Evolutionary conservation across 2,888 invertebrate species (phyloP).

Genomic region (Lepidonotus clava): DNA sequence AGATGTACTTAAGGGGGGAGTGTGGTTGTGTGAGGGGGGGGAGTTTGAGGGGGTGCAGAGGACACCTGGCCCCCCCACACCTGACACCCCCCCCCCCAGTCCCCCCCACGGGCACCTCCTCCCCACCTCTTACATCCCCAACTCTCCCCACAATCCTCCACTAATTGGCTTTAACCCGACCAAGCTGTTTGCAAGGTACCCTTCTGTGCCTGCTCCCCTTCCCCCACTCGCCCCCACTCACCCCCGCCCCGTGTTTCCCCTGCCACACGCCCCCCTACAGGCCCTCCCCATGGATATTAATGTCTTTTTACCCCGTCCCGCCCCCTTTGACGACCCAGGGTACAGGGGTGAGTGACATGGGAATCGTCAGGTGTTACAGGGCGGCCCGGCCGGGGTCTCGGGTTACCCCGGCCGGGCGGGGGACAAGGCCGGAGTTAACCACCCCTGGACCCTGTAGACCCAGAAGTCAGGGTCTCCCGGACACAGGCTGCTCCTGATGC

Average conservation of each 20-base stretch:
- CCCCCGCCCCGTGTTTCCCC: background rate
- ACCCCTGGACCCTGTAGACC: background rate
- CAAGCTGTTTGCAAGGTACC: background rate
- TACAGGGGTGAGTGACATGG: background rate
- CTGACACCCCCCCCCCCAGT: too few species aligned
- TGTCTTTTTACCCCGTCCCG: conserved; percentile 39
- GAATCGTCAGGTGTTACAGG: conserved; percentile 40
- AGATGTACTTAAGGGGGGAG: too few species aligned
- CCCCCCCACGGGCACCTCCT: too few species aligned
- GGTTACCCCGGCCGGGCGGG: background rate
- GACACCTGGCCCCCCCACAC: too few species aligned
- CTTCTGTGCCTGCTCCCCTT: background rate
- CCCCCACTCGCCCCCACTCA: background rate
- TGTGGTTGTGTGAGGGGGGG: too few species aligned
- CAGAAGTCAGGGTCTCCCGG: conserved; percentile 5
- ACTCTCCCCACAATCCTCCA: too few species aligned
- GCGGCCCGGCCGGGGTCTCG: background rate
- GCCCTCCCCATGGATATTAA: background rate
- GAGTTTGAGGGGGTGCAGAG: too few species aligned
- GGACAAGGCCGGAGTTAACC: background rate
- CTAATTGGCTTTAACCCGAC: too few species aligned
- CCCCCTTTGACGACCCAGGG: background rate
- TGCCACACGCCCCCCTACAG: background rate
- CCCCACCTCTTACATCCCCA: too few species aligned
- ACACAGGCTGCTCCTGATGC: background rate